Base-by-base conservation (phyloP, 2,888 invertebrate species). In the Archips crataeganus region DNA sequence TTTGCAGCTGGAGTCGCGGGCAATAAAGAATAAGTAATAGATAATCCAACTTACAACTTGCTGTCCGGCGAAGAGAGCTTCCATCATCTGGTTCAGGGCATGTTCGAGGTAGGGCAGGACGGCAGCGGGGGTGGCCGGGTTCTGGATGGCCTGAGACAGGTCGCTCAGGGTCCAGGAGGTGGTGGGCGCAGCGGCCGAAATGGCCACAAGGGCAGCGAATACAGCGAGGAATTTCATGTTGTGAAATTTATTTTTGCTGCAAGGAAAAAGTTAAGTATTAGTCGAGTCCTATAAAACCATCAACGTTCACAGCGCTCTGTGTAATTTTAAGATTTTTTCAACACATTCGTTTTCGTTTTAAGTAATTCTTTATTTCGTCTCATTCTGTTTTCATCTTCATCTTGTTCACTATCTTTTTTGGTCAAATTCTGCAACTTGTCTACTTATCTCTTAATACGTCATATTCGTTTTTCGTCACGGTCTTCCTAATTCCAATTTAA, bases 141-240 rank as follows among this genome's bases (percentile, higher is more conserved):
- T 79, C 69, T 84, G 77, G 62, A 89, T 79, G 59, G 88, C 90
- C 0, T 77, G 77, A 2, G 86, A 83, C 59, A 90, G 83, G 78
- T 89, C 83, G 36, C 81, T 60, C 49, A 89, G 77, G 36, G 84
- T 84, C 85, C 88, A 86, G 65, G 80, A 79, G 39, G 85, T 83
- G 63, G 84, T 75, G 34, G 82, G 80, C 51, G 83, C 84, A 47
- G 82, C 82, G 70, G 86, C 81, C 32, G 75, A 68, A 66, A 81
- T 65, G 32, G 81, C 82, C 76, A 79, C 66, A 65, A 89, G 39
- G 76, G 90, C 86, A 65, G 84, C 84, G 79, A 92, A 86, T n/a
- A 87, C 82, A 70, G 85, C 83, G 78, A 91, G 78, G 85, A 89
- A 87, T 84, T 91, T 91, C 91, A 91, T 91, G 67, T 60, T 60